Conservation (phyloP, 2,888 invertebrate genomes). For the Hypomecis punctinalis region DNA sequence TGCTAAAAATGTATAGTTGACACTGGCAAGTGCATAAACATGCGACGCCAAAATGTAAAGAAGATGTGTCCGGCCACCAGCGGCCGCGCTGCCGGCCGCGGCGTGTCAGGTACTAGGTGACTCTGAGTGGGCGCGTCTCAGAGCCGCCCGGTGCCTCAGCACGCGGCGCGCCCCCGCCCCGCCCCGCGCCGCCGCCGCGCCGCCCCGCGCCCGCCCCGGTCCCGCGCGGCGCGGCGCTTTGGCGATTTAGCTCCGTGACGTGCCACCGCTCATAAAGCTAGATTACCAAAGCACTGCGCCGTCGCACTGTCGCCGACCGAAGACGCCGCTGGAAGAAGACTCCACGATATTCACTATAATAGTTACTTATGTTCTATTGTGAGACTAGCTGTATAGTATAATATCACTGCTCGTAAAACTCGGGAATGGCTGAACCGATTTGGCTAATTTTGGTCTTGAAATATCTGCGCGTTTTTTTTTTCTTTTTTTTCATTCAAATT, state of each 20-base stretch:
- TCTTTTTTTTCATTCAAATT: too few species aligned
- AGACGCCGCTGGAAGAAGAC: slow-evolving; percentile 8
- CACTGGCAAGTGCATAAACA: too few species aligned
- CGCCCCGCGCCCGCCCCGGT: slow-evolving; percentile 57
- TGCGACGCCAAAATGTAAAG: too few species aligned
- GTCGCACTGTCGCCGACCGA: slow-evolving; percentile 46
- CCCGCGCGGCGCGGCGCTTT: slow-evolving; percentile 88
- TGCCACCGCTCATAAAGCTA: slow-evolving; percentile 94
- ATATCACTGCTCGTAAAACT: too few species aligned
- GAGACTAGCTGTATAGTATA: too few species aligned
- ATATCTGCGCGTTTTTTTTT: too few species aligned
- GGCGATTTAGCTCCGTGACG: slow-evolving; percentile 96
- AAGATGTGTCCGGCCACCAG: slow-evolving; percentile 6
- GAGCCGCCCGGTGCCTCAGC: slow-evolving; percentile 83
- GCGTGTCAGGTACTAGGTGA: slow-evolving; percentile 94
- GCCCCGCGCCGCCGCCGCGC: slow-evolving; percentile 44
- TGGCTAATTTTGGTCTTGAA: too few species aligned
- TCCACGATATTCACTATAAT: neutral
- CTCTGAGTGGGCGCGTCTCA: slow-evolving; percentile 88
- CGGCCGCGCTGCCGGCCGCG: slow-evolving; percentile 51
- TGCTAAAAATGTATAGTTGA: too few species aligned
- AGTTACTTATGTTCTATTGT: too few species aligned
- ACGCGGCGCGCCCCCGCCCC: slow-evolving; percentile 51
- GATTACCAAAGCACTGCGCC: slow-evolving; percentile 95
- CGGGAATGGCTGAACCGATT: too few species aligned